phyloP scores from a whole-genome alignment of 2,888 invertebrate genomes.

The Limnephilus lunatus region DNA sequence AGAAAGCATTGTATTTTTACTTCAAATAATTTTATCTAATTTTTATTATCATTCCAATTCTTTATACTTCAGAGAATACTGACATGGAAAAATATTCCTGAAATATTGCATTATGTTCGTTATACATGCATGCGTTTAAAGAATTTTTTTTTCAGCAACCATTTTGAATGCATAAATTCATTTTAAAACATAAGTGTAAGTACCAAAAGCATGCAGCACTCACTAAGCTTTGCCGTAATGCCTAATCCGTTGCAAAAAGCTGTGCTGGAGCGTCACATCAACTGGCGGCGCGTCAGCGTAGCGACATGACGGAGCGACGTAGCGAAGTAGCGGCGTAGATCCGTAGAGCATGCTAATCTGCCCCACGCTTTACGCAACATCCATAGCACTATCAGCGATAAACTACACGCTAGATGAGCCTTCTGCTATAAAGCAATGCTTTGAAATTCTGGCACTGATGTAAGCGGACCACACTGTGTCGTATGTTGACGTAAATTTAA shows the following conservation, averaged over 20 bases:
- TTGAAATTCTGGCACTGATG: background rate
- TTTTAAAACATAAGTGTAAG: background rate
- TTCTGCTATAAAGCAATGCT: background rate
- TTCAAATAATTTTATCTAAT: too few relatives aligned
- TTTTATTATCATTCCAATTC: too few relatives aligned
- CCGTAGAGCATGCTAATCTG: background rate
- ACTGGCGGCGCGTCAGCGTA: slow-evolving; percentile 6
- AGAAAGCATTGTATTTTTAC: too few relatives aligned
- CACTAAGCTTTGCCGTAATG: background rate
- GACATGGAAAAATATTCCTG: too few relatives aligned
- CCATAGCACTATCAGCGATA: background rate
- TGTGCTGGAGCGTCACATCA: background rate
- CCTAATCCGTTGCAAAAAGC: background rate
- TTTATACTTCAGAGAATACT: too few relatives aligned
- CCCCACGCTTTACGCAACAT: background rate
- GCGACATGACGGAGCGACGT: slow-evolving; percentile 21
- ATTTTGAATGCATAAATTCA: background rate
- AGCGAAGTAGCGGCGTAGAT: background rate
- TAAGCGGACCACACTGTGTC: background rate
- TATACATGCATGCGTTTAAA: too few relatives aligned
- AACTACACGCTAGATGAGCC: background rate
- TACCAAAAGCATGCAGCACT: background rate
- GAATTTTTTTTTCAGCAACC: too few relatives aligned
- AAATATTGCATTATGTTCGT: too few relatives aligned
- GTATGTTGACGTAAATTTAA: background rate